Evolutionary conservation across 2,797 vertebrate species (phyloP), one percentile per base, ranked within the genome.

Genomic region (Macropodus opercularis): DNA sequence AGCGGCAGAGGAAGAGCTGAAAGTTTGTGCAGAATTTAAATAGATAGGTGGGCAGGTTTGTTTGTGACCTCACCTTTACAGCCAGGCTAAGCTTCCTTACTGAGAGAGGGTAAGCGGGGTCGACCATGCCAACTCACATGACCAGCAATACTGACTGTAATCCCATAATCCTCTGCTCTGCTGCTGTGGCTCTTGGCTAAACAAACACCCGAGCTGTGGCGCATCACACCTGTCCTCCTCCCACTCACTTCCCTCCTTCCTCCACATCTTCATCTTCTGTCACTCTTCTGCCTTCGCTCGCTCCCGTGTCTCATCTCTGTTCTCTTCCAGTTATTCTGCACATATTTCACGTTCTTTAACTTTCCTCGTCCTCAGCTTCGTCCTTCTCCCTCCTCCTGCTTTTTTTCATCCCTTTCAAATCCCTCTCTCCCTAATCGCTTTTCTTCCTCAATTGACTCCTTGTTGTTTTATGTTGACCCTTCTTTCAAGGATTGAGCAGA

Each of bases 131-230:
- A 40, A 24, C 80, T 91, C 91, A 92, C 89, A 92, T 92, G 91
- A 91, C 84, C 85, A 72, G 39, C 62, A 35, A 72, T 72, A 69
- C 78, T 66, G 63, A 59, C 69, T 17, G 21, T 93, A 93, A 93
- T 93, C 91, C 81, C 79, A 82, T 92, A 92, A 93, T 91, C 91
- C 85, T 65, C 66, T 71, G 80, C 84, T 80, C 50, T 72, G 63
- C 68, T 41, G 55, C 86, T 81, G 77, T 63, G 34, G n/a, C 81
- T 81, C 79, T 65, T 57, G 52, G 70, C 86, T 56, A 83, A 83
- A 80, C 72, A 87, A 84, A 87, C 83, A 79, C 56, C 63, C 12
- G 23, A 72, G 73, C 67, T 77, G 66, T 62, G 51, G 57, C 64
- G 64, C 72, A 79, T 84, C 70, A 75, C 85, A 86, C 86, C 85